Evolutionary conservation across 2,888 invertebrate species (phyloP).

Genomic region (Hipparchia sbordonii): DNA sequence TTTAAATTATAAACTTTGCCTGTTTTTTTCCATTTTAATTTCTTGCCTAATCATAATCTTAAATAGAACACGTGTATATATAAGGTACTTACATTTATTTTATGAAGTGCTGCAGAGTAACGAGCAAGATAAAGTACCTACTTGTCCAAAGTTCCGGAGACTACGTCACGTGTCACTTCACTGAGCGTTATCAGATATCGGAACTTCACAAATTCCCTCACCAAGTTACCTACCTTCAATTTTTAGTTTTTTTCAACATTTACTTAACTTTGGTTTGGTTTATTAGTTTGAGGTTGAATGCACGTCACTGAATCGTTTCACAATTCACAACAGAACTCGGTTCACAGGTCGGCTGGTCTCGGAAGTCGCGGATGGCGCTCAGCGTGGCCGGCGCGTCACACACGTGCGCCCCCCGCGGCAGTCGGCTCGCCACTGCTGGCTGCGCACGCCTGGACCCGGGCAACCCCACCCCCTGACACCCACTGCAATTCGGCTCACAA

Average conservation of each 20-base stretch:
- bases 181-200: slow-evolving; percentile 46
- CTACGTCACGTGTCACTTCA: slow-evolving; percentile 56
- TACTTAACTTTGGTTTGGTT: slow-evolving; percentile 8
- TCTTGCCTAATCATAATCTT: not conserved
- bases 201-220: slow-evolving; percentile 38
- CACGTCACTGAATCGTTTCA: slow-evolving; percentile 47
- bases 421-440: slow-evolving; percentile 68
- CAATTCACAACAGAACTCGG: slow-evolving; percentile 35
- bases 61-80: not conserved
- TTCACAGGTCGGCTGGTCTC: slow-evolving; percentile 34
- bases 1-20: not conserved
- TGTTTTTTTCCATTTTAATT: not conserved
- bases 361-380: slow-evolving; percentile 62
- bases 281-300: not conserved
- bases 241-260: slow-evolving; percentile 26
- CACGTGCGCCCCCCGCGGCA: slow-evolving; percentile 53
- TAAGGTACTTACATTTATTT: slow-evolving; percentile 48
- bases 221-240: slow-evolving; percentile 26
- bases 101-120: slow-evolving; percentile 34
- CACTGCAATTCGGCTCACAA: slow-evolving; percentile 69
- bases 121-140: slow-evolving; percentile 36
- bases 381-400: slow-evolving; percentile 52
- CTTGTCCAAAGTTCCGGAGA: slow-evolving; percentile 41
- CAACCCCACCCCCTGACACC: slow-evolving; percentile 55
- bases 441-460: slow-evolving; percentile 78